These are phyloP conservation scores for Herminia tarsipennalis DNA, from an alignment of 2,888 invertebrate species.

Conservation along the genomic window DNA sequence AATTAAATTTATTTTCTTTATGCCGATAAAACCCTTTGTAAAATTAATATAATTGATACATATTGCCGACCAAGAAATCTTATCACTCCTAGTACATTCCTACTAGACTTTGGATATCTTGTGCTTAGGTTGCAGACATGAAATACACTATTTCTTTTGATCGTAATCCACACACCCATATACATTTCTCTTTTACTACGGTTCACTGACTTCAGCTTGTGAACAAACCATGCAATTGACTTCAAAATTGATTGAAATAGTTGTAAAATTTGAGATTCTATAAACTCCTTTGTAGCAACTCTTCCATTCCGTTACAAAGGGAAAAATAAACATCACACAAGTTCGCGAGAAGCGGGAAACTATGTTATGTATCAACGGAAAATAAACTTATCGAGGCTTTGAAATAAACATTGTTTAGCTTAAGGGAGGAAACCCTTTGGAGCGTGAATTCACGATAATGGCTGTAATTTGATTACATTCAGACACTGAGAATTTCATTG, in stretches of 20 bases:
- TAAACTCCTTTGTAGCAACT: conserved; percentile 19
- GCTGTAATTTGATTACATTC: conserved; percentile 10
- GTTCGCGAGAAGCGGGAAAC: conserved; percentile 34
- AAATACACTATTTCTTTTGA: no score
- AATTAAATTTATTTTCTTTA: no score
- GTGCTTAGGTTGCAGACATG: no score
- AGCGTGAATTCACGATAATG: conserved; percentile 10
- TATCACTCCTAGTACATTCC: no score
- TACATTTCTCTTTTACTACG: no score
- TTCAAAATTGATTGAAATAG: background rate
- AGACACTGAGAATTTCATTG: conserved; percentile 2
- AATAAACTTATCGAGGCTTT: conserved; percentile 38
- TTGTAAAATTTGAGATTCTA: background rate
- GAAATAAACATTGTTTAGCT: conserved; percentile 30
- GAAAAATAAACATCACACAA: conserved; percentile 41
- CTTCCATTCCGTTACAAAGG: conserved; percentile 39
- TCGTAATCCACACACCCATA: no score
- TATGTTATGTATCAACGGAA: conserved; percentile 40
- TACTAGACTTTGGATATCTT: no score
- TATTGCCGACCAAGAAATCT: no score
- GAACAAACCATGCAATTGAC: background rate
- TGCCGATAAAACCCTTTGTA: no score
- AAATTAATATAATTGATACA: no score
- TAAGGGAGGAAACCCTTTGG: conserved; percentile 11
- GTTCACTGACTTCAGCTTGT: no score